Conservation (phyloP, 2,888 invertebrate species). For the Homarus gammarus region DNA sequence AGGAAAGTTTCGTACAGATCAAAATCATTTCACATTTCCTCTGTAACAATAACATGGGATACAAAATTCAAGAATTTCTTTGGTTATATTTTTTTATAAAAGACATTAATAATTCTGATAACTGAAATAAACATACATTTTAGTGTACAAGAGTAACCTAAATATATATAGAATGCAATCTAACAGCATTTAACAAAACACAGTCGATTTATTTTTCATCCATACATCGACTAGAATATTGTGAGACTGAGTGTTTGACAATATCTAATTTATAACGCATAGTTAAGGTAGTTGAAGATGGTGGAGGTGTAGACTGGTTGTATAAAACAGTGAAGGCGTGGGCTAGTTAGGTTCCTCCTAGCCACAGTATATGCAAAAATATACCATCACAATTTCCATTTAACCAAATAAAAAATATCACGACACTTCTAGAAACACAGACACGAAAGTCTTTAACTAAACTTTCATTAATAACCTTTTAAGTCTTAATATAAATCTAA, state of each 20-base stretch:
- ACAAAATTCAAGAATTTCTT: conserved; percentile 14
- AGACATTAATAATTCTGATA: not conserved
- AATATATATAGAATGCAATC: conserved; percentile 4
- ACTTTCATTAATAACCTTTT: too few relatives aligned
- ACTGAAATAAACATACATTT: conserved; percentile 8
- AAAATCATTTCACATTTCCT: not conserved
- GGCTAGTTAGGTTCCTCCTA: not conserved
- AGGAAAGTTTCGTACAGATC: conserved; percentile 39
- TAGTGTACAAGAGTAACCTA: not conserved
- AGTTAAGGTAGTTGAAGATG: not conserved
- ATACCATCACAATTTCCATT: not conserved
- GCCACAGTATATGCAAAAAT: not conserved
- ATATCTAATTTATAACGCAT: not conserved
- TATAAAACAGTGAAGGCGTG: conserved; percentile 1
- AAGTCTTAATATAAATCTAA: too few relatives aligned
- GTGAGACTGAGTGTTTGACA: not conserved
- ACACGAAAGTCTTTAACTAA: not conserved
- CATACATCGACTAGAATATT: conserved; percentile 6
- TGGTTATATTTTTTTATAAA: conserved; percentile 1
- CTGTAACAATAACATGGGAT: conserved; percentile 1
- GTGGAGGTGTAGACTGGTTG: not conserved
- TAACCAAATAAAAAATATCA: not conserved
- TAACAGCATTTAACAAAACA: conserved; percentile 13
- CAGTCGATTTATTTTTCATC: not conserved
- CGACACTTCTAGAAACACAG: not conserved